These are phyloP conservation scores for Cebus imitator DNA, from an alignment of 2,113 vertebrate species.

Conservation along the genomic window DNA sequence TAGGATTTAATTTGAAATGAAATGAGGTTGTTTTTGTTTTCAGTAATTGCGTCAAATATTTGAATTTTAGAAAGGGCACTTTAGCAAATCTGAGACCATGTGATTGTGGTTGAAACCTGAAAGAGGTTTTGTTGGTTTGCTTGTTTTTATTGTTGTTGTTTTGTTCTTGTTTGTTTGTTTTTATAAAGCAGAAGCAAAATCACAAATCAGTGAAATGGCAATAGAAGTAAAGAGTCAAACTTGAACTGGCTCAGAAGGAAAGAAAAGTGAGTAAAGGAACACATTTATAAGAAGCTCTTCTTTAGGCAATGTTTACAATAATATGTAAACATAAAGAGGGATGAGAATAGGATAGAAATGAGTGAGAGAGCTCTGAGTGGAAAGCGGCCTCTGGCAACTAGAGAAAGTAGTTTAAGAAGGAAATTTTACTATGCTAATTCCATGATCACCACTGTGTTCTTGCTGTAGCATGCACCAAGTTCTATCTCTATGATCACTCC, in stretches of 20 bases:
- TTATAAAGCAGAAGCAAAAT: not conserved
- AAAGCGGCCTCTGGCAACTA: not conserved
- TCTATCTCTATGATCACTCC: not conserved
- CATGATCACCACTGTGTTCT: not conserved
- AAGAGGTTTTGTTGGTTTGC: not conserved
- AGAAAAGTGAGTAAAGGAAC: not conserved
- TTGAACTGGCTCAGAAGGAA: not conserved
- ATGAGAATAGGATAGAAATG: not conserved
- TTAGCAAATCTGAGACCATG: not conserved
- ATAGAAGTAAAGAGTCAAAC: not conserved
- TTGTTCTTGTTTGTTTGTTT: not conserved
- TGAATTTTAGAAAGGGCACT: not conserved
- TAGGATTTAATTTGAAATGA: not conserved
- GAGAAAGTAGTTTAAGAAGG: not conserved
- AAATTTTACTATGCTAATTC: not conserved
- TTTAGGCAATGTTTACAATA: not conserved
- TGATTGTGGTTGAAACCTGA: not conserved
- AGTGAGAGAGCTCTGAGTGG: not conserved
- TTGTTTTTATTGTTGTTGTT: too few species aligned
- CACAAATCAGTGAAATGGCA: not conserved
- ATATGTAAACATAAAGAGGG: not conserved
- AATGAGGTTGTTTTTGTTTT: not conserved
- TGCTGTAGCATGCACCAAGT: not conserved
- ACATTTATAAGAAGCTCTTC: not conserved
- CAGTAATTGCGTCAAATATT: not conserved